phyloP scores from a whole-genome alignment of 1,140 invertebrate genomes.

The Orius insidiosus region DNA sequence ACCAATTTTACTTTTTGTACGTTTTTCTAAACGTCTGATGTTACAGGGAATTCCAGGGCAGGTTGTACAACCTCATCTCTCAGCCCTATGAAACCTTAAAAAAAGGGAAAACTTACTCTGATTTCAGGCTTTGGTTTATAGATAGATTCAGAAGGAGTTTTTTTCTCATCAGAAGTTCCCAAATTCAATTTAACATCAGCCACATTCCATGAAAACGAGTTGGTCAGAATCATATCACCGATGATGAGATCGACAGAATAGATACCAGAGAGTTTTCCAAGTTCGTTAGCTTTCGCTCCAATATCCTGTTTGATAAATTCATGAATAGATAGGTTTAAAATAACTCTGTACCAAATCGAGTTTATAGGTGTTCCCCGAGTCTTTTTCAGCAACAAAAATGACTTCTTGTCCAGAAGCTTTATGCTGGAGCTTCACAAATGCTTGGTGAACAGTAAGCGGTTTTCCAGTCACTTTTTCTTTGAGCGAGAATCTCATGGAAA shows the following conservation, averaged over 20 bases:
- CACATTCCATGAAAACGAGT: constrained; percentile 74
- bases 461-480: constrained; percentile 51
- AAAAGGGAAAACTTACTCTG: constrained; percentile 31
- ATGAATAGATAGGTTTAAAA: not conserved
- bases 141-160: constrained; percentile 23
- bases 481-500: constrained; percentile 65
- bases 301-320: constrained; percentile 50
- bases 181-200: constrained; percentile 62
- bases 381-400: constrained; percentile 84
- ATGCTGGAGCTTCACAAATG: constrained; percentile 67
- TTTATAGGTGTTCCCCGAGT: constrained; percentile 61
- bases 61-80: too few species aligned
- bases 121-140: constrained; percentile 65
- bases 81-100: too few species aligned
- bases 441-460: constrained; percentile 70
- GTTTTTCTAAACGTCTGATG: too few species aligned
- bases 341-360: constrained; percentile 61
- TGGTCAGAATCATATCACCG: constrained; percentile 77
- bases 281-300: constrained; percentile 58
- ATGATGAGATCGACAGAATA: constrained; percentile 75
- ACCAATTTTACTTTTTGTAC: too few species aligned
- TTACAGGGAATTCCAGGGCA: constrained; percentile 9
- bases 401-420: constrained; percentile 57
- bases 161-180: constrained; percentile 23
- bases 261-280: constrained; percentile 54